phyloP scores from a whole-genome alignment of 2,888 invertebrate genomes.

The Lepidochrysops patricia region DNA sequence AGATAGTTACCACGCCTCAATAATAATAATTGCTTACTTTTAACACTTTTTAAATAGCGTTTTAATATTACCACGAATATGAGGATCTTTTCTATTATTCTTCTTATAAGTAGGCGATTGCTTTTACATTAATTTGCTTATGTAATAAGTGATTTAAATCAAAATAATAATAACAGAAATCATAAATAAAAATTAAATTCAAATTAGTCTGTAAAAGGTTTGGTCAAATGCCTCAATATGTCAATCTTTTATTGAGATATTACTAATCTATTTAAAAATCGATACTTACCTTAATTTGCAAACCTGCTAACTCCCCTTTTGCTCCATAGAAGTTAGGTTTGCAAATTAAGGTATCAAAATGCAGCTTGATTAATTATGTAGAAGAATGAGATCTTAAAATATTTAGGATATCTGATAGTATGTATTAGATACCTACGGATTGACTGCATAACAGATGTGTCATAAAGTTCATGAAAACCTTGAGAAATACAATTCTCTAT shows the following conservation, averaged over 20 bases:
- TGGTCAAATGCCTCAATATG: no score
- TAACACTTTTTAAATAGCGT: background rate
- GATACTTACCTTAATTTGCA: no score
- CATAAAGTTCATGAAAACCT: background rate
- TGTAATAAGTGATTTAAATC: background rate
- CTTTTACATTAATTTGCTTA: background rate
- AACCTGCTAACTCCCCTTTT: no score
- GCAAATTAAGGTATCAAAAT: no score
- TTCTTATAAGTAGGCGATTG: background rate
- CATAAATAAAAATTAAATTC: no score
- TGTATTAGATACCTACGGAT: background rate
- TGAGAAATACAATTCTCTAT: background rate
- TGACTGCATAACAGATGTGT: background rate
- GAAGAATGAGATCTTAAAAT: background rate
- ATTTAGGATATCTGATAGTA: background rate
- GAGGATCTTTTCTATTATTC: background rate
- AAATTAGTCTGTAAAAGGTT: no score
- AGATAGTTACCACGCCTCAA: background rate
- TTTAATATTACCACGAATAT: background rate
- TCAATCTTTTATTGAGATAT: no score
- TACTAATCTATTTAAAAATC: no score
- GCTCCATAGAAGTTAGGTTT: no score
- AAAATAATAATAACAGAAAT: background rate
- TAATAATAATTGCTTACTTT: constrained; percentile 4
- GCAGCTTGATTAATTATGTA: background rate